A percentile compares a stretch with the other conserved stretches of the same genome.
Evolutionary conservation across 2,888 invertebrate genomes (phyloP).

Genomic region (Nymphalis polychloros): DNA sequence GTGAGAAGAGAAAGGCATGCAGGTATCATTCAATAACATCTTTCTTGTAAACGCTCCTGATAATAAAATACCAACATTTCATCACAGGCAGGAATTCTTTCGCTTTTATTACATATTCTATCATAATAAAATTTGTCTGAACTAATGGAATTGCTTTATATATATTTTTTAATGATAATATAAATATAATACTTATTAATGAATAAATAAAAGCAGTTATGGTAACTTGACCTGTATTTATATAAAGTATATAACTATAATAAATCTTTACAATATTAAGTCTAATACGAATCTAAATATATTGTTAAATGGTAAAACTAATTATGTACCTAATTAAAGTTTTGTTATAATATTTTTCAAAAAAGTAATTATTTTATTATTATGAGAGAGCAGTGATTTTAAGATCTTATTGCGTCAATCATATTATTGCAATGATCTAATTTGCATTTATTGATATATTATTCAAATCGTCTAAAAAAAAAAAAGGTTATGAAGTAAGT

Average conservation of each 20-base stretch:
- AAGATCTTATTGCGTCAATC: too few species aligned
- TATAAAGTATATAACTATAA: too few species aligned
- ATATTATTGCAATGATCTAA: too few species aligned
- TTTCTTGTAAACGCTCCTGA: slow-evolving; percentile 17
- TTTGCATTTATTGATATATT: too few species aligned
- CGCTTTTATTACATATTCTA: background rate
- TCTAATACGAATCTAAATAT: too few species aligned
- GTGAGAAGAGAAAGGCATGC: background rate
- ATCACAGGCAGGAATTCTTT: slow-evolving; percentile 14
- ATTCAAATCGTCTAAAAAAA: too few species aligned
- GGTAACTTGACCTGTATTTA: too few species aligned
- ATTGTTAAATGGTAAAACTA: background rate
- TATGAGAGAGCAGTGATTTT: background rate
- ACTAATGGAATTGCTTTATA: background rate
- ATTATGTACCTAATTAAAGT: background rate
- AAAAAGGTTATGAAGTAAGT: too few species aligned
- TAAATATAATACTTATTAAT: background rate
- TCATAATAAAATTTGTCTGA: background rate
- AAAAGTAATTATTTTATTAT: background rate
- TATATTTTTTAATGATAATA: background rate
- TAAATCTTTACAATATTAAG: too few species aligned
- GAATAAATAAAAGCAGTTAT: too few species aligned
- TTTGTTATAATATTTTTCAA: background rate
- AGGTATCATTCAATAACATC: slow-evolving; percentile 19
- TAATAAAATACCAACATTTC: slow-evolving; percentile 23